phyloP scores from a whole-genome alignment of 2,113 vertebrate genomes.

The Phoxinus phoxinus region DNA sequence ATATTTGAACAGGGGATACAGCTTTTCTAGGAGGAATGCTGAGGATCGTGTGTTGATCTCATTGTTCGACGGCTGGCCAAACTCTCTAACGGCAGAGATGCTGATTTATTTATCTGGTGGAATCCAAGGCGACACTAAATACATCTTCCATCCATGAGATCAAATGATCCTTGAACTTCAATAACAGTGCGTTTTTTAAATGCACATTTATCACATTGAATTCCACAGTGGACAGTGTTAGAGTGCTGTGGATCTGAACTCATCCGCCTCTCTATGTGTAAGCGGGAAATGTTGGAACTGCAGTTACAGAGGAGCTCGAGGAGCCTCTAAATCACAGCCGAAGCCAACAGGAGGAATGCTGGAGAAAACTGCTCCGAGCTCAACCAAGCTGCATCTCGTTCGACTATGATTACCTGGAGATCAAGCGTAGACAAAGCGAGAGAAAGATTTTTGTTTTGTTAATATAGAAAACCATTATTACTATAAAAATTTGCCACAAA shows the following conservation, averaged over 20 bases:
- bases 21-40: neutral
- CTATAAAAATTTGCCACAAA: too few relatives aligned
- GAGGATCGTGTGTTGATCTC: neutral
- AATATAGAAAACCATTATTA: neutral
- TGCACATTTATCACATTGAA: conserved; percentile 53
- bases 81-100: conserved; percentile 23
- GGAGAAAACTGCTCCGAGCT: neutral
- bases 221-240: conserved; percentile 34
- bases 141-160: conserved; percentile 37
- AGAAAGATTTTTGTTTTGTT: neutral
- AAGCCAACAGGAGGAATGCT: conserved; percentile 32
- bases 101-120: conserved; percentile 45
- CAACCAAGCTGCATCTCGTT: neutral
- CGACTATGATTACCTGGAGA: neutral
- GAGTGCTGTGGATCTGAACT: conserved; percentile 26
- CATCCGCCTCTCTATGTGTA: conserved; percentile 8
- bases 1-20: neutral
- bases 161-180: conserved; percentile 55
- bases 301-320: conserved; percentile 20
- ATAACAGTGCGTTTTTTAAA: conserved; percentile 49
- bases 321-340: conserved; percentile 45
- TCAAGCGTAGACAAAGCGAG: neutral
- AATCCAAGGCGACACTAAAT: conserved; percentile 24
- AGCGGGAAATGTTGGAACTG: conserved; percentile 15
- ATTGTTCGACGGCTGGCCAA: neutral